Conservation (phyloP, 1,140 invertebrate genomes). For the Drosophila littoralis region DNA sequence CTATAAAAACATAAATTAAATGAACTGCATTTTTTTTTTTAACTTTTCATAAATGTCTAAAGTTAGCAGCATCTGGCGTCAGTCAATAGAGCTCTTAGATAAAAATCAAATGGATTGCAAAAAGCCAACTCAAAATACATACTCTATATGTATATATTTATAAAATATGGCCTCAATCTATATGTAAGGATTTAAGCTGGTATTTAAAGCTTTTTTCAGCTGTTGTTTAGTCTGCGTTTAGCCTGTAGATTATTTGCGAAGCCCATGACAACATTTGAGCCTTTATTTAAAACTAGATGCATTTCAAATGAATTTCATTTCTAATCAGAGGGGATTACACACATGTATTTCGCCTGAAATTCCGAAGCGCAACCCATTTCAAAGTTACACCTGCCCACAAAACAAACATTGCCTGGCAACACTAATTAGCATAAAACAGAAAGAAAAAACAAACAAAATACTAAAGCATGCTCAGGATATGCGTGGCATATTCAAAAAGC, state of each 20-base stretch:
- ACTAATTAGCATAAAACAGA: constrained; percentile 40
- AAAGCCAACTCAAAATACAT: no score
- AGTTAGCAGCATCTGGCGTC: no score
- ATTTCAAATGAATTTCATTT: constrained; percentile 9
- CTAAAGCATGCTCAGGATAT: constrained; percentile 11
- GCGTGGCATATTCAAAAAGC: constrained; percentile 28
- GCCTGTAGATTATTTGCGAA: constrained; percentile 16
- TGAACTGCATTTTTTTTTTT: background rate
- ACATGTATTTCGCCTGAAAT: constrained; percentile 12
- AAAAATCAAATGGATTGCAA: no score
- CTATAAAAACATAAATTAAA: background rate
- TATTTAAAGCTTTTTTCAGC: background rate
- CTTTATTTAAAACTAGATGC: constrained; percentile 7
- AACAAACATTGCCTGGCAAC: constrained; percentile 34
- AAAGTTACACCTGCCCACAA: constrained; percentile 34
- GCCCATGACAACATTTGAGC: background rate
- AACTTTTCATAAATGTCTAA: no score
- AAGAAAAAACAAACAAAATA: background rate
- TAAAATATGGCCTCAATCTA: background rate
- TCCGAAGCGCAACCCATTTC: constrained; percentile 22
- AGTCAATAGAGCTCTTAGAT: background rate
- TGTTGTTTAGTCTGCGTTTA: background rate
- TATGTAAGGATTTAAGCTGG: background rate
- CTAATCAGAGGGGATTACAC: constrained; percentile 16
- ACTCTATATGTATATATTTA: no score